Conservation (phyloP, 2,888 invertebrate species). For the Maniola hyperantus region DNA sequence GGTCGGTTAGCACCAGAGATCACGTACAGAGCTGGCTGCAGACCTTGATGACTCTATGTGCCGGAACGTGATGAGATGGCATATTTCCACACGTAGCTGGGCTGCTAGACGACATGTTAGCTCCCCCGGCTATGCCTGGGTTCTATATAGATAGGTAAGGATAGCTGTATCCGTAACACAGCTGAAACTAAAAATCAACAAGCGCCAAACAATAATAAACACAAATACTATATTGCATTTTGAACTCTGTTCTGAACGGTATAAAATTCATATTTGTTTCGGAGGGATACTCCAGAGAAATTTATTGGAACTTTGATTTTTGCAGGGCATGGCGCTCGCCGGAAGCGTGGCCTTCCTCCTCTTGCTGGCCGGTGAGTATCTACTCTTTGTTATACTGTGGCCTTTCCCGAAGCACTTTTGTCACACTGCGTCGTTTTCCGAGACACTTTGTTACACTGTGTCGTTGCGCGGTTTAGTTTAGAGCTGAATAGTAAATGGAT, state of each 20-base stretch:
- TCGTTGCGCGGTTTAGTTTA: neutral
- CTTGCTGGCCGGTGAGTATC: conserved; percentile 46
- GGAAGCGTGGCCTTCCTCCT: conserved; percentile 42
- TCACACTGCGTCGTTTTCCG: neutral
- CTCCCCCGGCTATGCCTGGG: too few species aligned
- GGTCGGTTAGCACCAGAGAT: too few species aligned
- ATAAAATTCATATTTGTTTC: neutral
- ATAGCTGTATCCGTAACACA: too few species aligned
- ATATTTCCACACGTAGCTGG: too few species aligned
- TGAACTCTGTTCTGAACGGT: neutral
- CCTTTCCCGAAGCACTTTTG: conserved; percentile 7
- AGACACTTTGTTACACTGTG: conserved; percentile 4
- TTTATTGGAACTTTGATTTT: conserved; percentile 23
- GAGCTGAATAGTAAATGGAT: neutral
- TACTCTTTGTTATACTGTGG: conserved; percentile 25
- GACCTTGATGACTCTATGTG: too few species aligned
- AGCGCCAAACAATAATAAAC: conserved; percentile 9
- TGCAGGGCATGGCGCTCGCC: conserved; percentile 38
- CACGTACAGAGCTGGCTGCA: too few species aligned
- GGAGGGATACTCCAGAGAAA: neutral
- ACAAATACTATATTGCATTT: neutral
- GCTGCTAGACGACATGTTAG: too few species aligned
- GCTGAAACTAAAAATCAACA: conserved; percentile 1
- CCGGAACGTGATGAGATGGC: too few species aligned
- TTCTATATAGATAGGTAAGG: too few species aligned